Evolutionary conservation across 2,113 vertebrate genomes (phyloP).

Genomic region (Mugil cephalus): DNA sequence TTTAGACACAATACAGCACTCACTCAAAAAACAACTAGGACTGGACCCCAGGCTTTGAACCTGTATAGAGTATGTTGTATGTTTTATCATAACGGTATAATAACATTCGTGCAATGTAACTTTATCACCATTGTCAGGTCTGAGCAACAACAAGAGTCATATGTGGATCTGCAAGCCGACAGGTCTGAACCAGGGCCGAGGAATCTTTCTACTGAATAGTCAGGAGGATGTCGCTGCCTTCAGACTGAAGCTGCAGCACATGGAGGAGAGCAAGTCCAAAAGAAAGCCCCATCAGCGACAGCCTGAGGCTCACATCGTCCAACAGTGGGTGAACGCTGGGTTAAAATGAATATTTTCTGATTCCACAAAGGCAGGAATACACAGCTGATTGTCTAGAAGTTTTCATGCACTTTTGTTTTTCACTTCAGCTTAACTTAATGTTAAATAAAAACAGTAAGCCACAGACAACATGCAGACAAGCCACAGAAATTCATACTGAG

Average conservation of each 20-base stretch:
- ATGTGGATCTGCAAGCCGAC: constrained; percentile 94
- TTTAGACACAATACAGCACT: too few species aligned
- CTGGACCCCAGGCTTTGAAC: too few species aligned
- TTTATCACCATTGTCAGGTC: constrained; percentile 40
- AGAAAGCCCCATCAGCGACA: constrained; percentile 54
- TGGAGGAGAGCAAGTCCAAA: constrained; percentile 42
- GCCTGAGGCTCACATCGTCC: constrained; percentile 84
- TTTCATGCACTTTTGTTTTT: not conserved
- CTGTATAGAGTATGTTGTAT: too few species aligned
- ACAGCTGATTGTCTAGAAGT: not conserved
- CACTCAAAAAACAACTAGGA: too few species aligned
- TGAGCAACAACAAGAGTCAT: constrained; percentile 51
- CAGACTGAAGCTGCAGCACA: constrained; percentile 77
- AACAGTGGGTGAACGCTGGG: constrained; percentile 83
- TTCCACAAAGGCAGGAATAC: too few species aligned
- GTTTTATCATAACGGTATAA: too few species aligned
- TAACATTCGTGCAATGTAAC: not conserved
- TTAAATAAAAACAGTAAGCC: too few species aligned
- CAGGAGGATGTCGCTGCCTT: constrained; percentile 79
- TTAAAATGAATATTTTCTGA: not conserved
- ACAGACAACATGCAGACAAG: too few species aligned
- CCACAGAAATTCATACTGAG: too few species aligned
- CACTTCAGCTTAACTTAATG: not conserved
- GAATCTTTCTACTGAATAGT: constrained; percentile 89
- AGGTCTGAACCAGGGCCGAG: constrained; percentile 89